Evolutionary conservation across 2,113 vertebrate species (phyloP).

Genomic region (Rostratula benghalensis): DNA sequence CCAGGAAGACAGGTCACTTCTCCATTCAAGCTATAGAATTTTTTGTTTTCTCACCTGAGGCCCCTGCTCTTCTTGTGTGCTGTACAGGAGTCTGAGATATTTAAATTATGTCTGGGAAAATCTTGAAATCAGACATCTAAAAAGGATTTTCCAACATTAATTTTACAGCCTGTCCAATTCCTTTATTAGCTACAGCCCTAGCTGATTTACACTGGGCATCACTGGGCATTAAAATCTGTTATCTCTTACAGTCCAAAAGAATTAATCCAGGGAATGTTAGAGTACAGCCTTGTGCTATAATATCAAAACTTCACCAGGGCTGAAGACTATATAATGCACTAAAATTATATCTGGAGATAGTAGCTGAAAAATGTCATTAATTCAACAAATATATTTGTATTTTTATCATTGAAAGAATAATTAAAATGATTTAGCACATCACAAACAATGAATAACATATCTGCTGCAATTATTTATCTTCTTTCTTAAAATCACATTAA

Average conservation of each 20-base stretch:
- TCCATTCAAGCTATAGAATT: too few species aligned
- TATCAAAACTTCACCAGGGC: not conserved
- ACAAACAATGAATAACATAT: not conserved
- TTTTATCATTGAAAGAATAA: not conserved
- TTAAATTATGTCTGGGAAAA: not conserved
- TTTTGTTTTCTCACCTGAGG: not conserved
- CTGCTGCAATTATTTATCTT: not conserved
- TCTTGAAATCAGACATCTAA: accelerated
- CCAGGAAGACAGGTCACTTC: not conserved
- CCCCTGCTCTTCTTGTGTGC: not conserved
- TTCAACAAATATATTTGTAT: not conserved
- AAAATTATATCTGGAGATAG: not conserved
- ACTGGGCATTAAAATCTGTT: not conserved
- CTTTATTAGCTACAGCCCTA: not conserved
- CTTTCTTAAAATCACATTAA: not conserved
- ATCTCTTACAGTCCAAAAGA: not conserved
- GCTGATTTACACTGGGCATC: not conserved
- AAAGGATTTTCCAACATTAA: not conserved
- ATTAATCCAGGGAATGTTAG: not conserved
- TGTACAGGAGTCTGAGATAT: not conserved
- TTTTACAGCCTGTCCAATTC: not conserved
- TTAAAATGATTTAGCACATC: not conserved
- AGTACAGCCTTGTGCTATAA: not conserved
- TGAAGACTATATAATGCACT: not conserved
- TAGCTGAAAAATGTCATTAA: not conserved